Conservation (phyloP, 2,888 invertebrate genomes). For the Megastigmus dorsalis region DNA sequence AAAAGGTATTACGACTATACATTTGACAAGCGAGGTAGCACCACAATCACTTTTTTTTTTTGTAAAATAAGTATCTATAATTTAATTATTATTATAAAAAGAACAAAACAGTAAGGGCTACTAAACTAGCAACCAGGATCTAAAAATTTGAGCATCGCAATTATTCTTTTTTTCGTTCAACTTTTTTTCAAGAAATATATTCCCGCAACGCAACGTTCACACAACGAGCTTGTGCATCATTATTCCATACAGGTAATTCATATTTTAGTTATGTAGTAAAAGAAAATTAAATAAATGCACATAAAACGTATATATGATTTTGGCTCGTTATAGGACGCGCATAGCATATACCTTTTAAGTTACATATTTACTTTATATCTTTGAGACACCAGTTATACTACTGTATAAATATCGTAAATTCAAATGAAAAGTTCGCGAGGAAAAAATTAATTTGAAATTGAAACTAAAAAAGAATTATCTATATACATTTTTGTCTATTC, state of each 20-base stretch:
- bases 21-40: conserved; percentile 49
- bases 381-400: conserved; percentile 46
- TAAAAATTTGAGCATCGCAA: conserved; percentile 45
- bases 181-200: conserved; percentile 25
- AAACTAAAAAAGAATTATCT: conserved; percentile 35
- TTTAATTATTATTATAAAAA: conserved; percentile 46
- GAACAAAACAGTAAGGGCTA: conserved; percentile 43
- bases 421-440: conserved; percentile 8
- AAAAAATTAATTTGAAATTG: conserved; percentile 24
- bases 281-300: conserved; percentile 55
- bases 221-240: conserved; percentile 40
- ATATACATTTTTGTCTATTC: conserved; percentile 46
- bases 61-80: conserved; percentile 39
- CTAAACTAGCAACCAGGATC: conserved; percentile 31
- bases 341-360: conserved; percentile 64
- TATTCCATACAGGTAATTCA: too few species aligned
- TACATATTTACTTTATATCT: conserved; percentile 63
- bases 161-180: conserved; percentile 15
- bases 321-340: conserved; percentile 68
- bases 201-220: conserved; percentile 29
- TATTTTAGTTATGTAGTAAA: conserved; percentile 56
- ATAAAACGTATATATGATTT: conserved; percentile 65
- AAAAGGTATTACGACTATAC: conserved; percentile 33
- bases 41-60: conserved; percentile 46
- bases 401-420: conserved; percentile 35